Evolutionary conservation across 2,797 vertebrate species (phyloP).

Genomic region (Zenarchopterus dispar): DNA sequence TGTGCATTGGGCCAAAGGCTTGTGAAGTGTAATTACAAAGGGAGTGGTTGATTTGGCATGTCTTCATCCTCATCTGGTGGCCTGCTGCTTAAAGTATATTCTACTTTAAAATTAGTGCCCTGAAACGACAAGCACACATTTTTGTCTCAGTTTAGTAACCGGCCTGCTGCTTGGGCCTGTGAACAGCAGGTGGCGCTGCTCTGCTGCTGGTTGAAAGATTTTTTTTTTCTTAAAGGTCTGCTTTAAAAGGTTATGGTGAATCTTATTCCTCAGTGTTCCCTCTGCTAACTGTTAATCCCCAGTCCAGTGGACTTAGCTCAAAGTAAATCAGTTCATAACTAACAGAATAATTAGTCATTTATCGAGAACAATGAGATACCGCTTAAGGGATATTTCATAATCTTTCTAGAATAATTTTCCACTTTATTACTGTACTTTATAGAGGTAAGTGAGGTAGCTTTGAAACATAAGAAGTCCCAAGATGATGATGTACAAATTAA

Average conservation of each 20-base stretch:
- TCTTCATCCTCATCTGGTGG: constrained; percentile 87
- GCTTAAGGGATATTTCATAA: too few relatives aligned
- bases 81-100: constrained; percentile 83
- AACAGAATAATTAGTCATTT: neutral
- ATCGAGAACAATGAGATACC: too few relatives aligned
- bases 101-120: constrained; percentile 83
- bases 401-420: too few relatives aligned
- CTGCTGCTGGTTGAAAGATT: constrained; percentile 35
- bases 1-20: constrained; percentile 77
- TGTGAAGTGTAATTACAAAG: constrained; percentile 85
- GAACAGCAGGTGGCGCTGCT: constrained; percentile 76
- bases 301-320: too few relatives aligned
- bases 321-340: neutral
- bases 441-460: too few relatives aligned
- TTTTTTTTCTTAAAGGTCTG: neutral
- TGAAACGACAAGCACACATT: constrained; percentile 79
- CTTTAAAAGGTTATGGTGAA: neutral
- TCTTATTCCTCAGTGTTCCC: too few relatives aligned
- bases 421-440: too few relatives aligned
- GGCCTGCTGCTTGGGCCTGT: constrained; percentile 32
- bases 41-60: constrained; percentile 83
- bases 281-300: too few relatives aligned
- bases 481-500: too few relatives aligned
- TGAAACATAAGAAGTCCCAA: too few relatives aligned
- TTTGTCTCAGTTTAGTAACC: constrained; percentile 49